phyloP scores from a whole-genome alignment of 2,888 invertebrate species.

The Cryptocephalus primarius region DNA sequence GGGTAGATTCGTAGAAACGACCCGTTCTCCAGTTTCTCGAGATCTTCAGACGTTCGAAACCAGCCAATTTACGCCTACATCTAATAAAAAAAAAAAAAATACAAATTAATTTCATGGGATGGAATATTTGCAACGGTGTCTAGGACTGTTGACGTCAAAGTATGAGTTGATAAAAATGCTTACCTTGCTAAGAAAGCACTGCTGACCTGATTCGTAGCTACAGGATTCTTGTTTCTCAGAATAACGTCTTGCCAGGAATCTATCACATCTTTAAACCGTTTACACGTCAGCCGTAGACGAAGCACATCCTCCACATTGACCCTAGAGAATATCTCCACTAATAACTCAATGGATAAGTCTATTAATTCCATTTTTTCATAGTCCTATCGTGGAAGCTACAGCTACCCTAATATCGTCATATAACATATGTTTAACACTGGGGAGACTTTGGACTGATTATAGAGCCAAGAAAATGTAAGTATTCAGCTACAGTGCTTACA shows the following conservation, averaged over 20 bases:
- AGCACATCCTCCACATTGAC: constrained; percentile 41
- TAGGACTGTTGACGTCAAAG: no score
- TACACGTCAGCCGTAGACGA: constrained; percentile 40
- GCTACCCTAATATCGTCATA: no score
- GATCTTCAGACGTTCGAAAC: constrained; percentile 18
- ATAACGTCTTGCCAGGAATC: constrained; percentile 18
- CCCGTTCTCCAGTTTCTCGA: constrained; percentile 48
- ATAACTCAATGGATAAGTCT: constrained; percentile 36
- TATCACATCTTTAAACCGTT: constrained; percentile 39
- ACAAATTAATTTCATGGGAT: not conserved
- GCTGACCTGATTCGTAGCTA: constrained; percentile 16
- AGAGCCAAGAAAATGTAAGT: no score
- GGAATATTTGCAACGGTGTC: no score
- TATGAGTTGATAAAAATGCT: no score
- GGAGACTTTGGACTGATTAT: no score
- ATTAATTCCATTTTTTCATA: no score
- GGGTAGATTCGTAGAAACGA: constrained; percentile 37
- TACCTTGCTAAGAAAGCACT: constrained; percentile 13
- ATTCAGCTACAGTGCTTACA: no score
- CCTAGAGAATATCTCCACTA: constrained; percentile 43
- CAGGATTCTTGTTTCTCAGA: constrained; percentile 9
- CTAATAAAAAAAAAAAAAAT: constrained; percentile 7
- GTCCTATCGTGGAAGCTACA: no score
- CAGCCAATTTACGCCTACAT: constrained; percentile 7
- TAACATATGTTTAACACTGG: no score